Percentiles rank a stretch among this genome's conserved stretches.
Evolutionary conservation across 2,888 invertebrate species (phyloP).

Genomic region (Polydrusus pterygomalis): DNA sequence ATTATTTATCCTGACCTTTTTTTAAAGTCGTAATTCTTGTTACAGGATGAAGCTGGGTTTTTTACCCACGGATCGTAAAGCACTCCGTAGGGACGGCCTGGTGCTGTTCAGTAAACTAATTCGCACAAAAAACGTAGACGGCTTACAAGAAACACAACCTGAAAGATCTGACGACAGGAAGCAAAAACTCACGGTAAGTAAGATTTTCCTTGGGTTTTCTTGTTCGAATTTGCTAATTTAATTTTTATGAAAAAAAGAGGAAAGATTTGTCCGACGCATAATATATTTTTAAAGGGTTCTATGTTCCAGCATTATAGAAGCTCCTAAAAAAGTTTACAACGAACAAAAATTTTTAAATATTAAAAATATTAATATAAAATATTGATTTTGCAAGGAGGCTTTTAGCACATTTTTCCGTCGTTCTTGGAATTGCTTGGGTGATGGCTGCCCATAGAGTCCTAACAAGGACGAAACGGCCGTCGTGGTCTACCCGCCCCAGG

Average conservation of each 20-base stretch:
- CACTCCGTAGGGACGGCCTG: conserved; percentile 78
- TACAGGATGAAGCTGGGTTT: conserved; percentile 74
- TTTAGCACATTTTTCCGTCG: no score
- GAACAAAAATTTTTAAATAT: no score
- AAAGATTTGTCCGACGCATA: no score
- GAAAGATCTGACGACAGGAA: conserved; percentile 77
- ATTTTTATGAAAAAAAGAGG: conserved; percentile 1
- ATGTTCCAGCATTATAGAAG: no score
- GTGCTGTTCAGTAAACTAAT: conserved; percentile 89
- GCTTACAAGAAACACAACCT: conserved; percentile 75
- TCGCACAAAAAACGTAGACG: conserved; percentile 87
- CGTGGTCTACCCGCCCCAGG: no score
- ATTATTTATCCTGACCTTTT: conserved; percentile 9
- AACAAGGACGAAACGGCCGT: no score
- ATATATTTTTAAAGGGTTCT: no score
- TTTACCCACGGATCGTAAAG: conserved; percentile 75
- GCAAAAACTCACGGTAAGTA: conserved; percentile 83
- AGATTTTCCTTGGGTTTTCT: not conserved
- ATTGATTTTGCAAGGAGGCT: no score
- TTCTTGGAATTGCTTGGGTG: no score
- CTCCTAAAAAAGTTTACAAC: no score
- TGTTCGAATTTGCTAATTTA: not conserved
- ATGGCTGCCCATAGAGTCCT: no score
- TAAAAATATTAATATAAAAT: no score
- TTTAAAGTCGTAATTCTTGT: conserved; percentile 36